Conservation (phyloP, 1,140 invertebrate genomes). For the Laodelphax striatellus region DNA sequence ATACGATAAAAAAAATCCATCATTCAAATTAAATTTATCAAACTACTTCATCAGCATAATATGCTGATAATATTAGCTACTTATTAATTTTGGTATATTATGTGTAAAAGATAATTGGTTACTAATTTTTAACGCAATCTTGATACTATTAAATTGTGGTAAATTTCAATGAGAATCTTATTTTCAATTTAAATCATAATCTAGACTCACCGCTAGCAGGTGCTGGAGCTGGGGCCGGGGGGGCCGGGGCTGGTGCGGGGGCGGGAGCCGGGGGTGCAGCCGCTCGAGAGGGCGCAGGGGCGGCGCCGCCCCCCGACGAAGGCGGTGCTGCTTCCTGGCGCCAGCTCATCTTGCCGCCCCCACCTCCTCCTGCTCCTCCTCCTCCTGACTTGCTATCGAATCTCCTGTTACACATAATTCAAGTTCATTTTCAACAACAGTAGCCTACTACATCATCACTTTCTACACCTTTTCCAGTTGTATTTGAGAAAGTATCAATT, state of each 20-base stretch:
- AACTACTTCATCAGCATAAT: too few relatives aligned
- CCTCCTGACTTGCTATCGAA: slow-evolving; percentile 8
- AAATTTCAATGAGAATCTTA: too few relatives aligned
- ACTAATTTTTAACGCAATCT: neutral
- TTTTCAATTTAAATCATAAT: too few relatives aligned
- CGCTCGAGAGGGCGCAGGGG: neutral
- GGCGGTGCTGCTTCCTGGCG: slow-evolving; percentile 1
- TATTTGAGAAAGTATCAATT: too few relatives aligned
- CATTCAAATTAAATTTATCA: too few relatives aligned
- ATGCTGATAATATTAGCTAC: too few relatives aligned
- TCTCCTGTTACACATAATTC: slow-evolving; percentile 1
- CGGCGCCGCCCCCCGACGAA: neutral
- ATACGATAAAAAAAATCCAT: too few relatives aligned
- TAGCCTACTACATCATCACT: too few relatives aligned
- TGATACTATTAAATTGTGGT: too few relatives aligned
- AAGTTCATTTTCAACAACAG: neutral
- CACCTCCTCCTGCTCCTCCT: slow-evolving; percentile 6
- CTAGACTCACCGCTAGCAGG: neutral
- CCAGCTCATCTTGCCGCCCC: neutral
- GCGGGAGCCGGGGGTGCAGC: neutral
- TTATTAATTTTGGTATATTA: too few relatives aligned
- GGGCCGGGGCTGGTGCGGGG: neutral
- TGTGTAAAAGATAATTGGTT: too few relatives aligned
- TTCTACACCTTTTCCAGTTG: too few relatives aligned
- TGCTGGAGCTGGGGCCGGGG: neutral